A percentile compares a stretch with the other conserved stretches of the same genome.
Conservation (phyloP, 2,797 vertebrate species). For the Takifugu rubripes region DNA sequence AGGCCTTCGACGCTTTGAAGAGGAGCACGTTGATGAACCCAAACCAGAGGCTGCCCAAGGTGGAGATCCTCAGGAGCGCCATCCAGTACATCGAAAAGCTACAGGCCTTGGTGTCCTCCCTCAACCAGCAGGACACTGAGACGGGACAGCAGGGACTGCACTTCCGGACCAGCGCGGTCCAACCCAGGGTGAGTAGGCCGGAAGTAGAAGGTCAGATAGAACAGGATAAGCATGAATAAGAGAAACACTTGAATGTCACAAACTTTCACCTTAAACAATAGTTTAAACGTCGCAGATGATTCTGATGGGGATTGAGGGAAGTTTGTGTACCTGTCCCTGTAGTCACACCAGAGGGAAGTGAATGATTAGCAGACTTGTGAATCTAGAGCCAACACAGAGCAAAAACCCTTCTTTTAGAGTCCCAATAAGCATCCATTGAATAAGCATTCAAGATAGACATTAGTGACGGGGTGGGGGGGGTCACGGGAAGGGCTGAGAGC, state of each 20-base stretch:
- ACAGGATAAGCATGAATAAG: background rate
- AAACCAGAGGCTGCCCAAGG: slow-evolving; percentile 97
- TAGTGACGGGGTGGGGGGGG: background rate
- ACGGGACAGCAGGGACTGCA: slow-evolving; percentile 81
- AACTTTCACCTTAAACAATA: too few relatives aligned
- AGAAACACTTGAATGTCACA: background rate
- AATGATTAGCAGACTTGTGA: background rate
- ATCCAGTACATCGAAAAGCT: slow-evolving; percentile 98
- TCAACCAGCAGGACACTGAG: slow-evolving; percentile 93
- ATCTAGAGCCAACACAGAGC: background rate
- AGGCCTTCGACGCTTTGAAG: slow-evolving; percentile 96
- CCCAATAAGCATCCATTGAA: background rate
- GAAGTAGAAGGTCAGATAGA: slow-evolving; percentile 64
- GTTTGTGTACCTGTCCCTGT: background rate
- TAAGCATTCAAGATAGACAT: too few relatives aligned
- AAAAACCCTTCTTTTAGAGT: background rate
- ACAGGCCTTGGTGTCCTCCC: slow-evolving; percentile 92
- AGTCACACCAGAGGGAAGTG: background rate
- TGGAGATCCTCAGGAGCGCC: slow-evolving; percentile 96
- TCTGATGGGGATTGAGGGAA: too few relatives aligned
- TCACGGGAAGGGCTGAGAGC: slow-evolving; percentile 2
- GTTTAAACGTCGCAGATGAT: too few relatives aligned
- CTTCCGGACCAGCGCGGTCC: slow-evolving; percentile 71
- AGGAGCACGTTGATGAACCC: slow-evolving; percentile 96
- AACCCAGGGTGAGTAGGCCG: slow-evolving; percentile 79